A percentile compares a stretch with the other conserved stretches of the same genome.
phyloP scores from a whole-genome alignment of 2,113 vertebrate genomes.

The Otis tarda region DNA sequence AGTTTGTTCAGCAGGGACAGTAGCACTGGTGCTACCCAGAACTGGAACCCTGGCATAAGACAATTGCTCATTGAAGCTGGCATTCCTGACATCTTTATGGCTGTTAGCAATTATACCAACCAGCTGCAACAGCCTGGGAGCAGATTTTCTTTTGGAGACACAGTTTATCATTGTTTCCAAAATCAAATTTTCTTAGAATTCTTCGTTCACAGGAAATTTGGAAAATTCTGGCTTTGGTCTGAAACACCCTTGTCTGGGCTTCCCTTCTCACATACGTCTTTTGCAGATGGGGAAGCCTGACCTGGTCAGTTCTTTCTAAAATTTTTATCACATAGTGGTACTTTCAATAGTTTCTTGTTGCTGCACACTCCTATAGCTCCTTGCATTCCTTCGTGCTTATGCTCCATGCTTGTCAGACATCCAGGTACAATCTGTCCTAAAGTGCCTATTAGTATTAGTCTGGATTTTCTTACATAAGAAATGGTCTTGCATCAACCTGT shows the following conservation, averaged over 20 bases:
- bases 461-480: not conserved
- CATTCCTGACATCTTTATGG: not conserved
- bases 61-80: not conserved
- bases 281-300: not conserved
- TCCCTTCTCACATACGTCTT: not conserved
- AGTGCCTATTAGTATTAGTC: not conserved
- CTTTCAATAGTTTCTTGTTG: not conserved
- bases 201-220: not conserved
- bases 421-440: not conserved
- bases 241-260: not conserved
- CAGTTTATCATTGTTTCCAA: not conserved
- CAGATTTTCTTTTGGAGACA: not conserved
- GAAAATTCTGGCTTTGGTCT: not conserved
- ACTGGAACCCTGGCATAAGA: not conserved
- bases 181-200: not conserved
- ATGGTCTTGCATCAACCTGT: not conserved
- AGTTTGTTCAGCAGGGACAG: not conserved
- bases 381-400: not conserved
- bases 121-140: not conserved
- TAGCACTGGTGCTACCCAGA: not conserved
- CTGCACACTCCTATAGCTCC: not conserved
- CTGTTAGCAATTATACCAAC: not conserved
- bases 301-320: not conserved
- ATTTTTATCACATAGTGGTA: not conserved
- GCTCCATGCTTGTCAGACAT: not conserved